Conservation (phyloP, 2,888 invertebrate genomes). For the Apodemia duryi region DNA sequence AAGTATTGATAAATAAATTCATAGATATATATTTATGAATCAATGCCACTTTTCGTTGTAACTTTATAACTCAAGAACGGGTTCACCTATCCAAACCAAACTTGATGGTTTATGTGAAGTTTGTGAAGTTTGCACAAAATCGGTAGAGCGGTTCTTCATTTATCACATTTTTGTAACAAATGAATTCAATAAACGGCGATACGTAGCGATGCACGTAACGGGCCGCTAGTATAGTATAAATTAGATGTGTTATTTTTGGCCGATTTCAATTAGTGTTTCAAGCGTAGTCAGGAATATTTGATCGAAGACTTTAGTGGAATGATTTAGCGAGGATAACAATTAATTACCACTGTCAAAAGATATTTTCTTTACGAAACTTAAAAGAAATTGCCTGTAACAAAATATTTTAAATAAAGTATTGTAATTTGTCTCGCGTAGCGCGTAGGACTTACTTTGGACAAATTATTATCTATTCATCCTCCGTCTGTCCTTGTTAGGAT, state of each 20-base stretch:
- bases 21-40: no score
- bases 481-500: background rate
- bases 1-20: no score
- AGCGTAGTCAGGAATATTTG: background rate
- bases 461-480: background rate
- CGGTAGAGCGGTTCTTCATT: no score
- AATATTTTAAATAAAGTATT: slow-evolving; percentile 60
- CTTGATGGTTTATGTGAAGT: no score
- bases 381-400: slow-evolving; percentile 53
- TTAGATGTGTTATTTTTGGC: background rate
- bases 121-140: no score
- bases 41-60: no score
- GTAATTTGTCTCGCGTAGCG: slow-evolving; percentile 45
- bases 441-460: slow-evolving; percentile 5
- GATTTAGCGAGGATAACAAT: slow-evolving; percentile 41
- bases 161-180: no score
- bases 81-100: no score
- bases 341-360: slow-evolving; percentile 50
- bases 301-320: background rate
- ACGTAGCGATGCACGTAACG: no score
- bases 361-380: slow-evolving; percentile 49
- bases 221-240: background rate
- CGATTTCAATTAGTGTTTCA: background rate
- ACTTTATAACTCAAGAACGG: no score
- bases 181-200: no score